phyloP scores from a whole-genome alignment of 1,140 invertebrate species.

The Leptinotarsa defecta region DNA sequence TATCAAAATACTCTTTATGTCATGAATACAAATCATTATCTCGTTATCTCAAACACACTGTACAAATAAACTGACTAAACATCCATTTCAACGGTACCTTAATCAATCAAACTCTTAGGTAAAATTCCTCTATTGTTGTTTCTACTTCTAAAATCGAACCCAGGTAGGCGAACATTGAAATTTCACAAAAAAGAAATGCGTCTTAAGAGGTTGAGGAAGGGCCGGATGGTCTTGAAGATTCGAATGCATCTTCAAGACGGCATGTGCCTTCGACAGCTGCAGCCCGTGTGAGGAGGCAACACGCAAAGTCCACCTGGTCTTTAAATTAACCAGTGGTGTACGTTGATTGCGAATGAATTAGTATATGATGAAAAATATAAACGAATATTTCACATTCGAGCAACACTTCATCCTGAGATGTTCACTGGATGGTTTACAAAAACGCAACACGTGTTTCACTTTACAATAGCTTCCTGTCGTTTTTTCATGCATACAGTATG shows the following conservation, averaged over 20 bases:
- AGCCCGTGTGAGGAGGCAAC: conserved; percentile 27
- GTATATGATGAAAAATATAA: no score
- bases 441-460: no score
- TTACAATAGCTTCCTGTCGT: no score
- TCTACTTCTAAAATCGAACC: not conserved
- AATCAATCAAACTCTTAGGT: not conserved
- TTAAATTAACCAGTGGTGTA: conserved; percentile 9
- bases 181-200: not conserved
- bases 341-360: no score
- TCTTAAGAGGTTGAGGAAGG: conserved; percentile 2
- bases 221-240: conserved; percentile 7
- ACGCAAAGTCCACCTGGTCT: conserved; percentile 28
- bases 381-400: no score
- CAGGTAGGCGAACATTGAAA: not conserved
- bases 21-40: no score
- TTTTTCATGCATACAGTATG: no score
- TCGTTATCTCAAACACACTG: no score
- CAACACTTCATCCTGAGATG: no score
- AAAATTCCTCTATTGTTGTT: not conserved
- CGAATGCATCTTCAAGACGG: conserved; percentile 27
- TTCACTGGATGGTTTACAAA: no score
- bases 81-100: not conserved
- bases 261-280: conserved; percentile 39
- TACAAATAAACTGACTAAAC: no score
- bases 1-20: no score